Percentiles rank a stretch among this genome's conserved stretches.
Conservation (phyloP, 1,140 invertebrate genomes). For the Drosophila equinoxialis region DNA sequence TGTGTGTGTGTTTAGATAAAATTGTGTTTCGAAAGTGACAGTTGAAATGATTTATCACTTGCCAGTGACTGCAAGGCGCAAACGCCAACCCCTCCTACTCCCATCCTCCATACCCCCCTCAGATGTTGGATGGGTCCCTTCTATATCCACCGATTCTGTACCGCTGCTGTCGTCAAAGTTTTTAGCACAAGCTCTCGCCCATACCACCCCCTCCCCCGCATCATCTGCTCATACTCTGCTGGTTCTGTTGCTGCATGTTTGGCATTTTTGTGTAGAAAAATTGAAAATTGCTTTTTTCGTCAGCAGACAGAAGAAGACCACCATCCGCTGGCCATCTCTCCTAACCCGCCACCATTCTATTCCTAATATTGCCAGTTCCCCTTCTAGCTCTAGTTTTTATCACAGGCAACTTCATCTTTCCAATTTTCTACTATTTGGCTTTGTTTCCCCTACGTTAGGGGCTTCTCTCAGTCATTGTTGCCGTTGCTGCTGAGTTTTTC, state of each 20-base stretch:
- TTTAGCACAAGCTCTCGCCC: slow-evolving; percentile 64
- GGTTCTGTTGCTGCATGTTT: slow-evolving; percentile 50
- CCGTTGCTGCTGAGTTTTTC: slow-evolving; percentile 59
- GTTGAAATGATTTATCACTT: slow-evolving; percentile 83
- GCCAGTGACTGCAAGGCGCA: slow-evolving; percentile 74
- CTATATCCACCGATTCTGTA: slow-evolving; percentile 9
- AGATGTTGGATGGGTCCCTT: background rate
- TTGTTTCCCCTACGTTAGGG: slow-evolving; percentile 44
- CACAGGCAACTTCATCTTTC: slow-evolving; percentile 78
- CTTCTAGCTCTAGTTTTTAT: slow-evolving; percentile 53
- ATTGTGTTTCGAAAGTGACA: slow-evolving; percentile 83
- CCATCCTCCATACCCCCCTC: slow-evolving; percentile 12
- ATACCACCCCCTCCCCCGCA: background rate
- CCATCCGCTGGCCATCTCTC: background rate
- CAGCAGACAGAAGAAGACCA: slow-evolving; percentile 19
- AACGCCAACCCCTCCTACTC: slow-evolving; percentile 44
- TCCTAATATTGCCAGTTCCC: background rate
- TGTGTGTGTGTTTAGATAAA: slow-evolving; percentile 81
- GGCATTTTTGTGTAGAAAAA: slow-evolving; percentile 78
- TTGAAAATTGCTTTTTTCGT: slow-evolving; percentile 79
- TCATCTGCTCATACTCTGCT: background rate
- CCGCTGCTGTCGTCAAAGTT: slow-evolving; percentile 69
- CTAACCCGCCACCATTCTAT: background rate
- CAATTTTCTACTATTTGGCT: slow-evolving; percentile 81
- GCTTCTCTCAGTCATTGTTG: slow-evolving; percentile 1